phyloP scores from a whole-genome alignment of 2,888 invertebrate genomes.

The Philereme transversata region DNA sequence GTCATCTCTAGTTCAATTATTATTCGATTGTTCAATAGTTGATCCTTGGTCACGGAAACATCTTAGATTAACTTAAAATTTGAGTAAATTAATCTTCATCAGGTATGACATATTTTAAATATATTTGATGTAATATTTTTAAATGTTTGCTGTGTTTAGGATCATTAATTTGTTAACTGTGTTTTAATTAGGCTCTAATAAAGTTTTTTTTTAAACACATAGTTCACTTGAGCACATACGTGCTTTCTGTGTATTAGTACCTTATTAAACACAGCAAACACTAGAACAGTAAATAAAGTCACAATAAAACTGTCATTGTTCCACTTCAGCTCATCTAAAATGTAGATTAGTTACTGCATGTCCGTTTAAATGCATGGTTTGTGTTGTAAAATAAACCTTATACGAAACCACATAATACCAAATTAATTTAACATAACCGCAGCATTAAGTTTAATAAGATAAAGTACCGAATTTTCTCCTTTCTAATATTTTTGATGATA shows the following conservation, averaged over 20 bases:
- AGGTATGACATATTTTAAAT: background rate
- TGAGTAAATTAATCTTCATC: background rate
- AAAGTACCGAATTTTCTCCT: slow-evolving; percentile 65
- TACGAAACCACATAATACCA: slow-evolving; percentile 32
- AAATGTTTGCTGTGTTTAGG: slow-evolving; percentile 1
- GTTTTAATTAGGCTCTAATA: slow-evolving; percentile 3
- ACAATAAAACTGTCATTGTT: slow-evolving; percentile 24
- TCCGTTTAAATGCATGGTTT: slow-evolving; percentile 24
- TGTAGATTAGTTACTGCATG: slow-evolving; percentile 30
- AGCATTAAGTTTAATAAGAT: slow-evolving; percentile 27
- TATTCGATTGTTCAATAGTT: slow-evolving; percentile 28
- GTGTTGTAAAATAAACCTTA: slow-evolving; percentile 24
- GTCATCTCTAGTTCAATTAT: slow-evolving; percentile 31
- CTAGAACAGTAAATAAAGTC: slow-evolving; percentile 20
- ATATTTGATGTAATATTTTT: background rate
- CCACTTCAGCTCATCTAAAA: slow-evolving; percentile 27
- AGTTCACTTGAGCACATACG: slow-evolving; percentile 1
- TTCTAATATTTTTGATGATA: slow-evolving; percentile 27
- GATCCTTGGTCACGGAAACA: slow-evolving; percentile 39
- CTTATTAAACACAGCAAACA: slow-evolving; percentile 17
- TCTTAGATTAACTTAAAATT: slow-evolving; percentile 2
- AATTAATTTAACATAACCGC: slow-evolving; percentile 19
- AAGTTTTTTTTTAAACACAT: slow-evolving; percentile 1
- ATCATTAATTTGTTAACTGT: slow-evolving; percentile 2
- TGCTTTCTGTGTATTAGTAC: slow-evolving; percentile 3